These are phyloP conservation scores for Amblyopsis rosae DNA, from an alignment of 2,113 vertebrate species.

Conservation along the genomic window DNA sequence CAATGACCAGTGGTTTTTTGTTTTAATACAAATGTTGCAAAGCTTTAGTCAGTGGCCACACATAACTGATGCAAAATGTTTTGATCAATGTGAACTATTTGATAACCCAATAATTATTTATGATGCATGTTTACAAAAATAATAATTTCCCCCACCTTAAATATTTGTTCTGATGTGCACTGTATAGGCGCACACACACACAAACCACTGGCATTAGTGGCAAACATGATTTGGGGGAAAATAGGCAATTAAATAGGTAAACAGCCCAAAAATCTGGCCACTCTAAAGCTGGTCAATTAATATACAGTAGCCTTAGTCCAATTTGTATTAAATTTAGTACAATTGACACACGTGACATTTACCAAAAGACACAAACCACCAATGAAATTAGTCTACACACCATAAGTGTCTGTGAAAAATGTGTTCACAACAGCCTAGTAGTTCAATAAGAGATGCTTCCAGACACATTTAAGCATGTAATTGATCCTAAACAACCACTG, in stretches of 20 bases:
- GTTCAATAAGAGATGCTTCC: conserved; percentile 11
- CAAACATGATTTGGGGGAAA: conserved; percentile 21
- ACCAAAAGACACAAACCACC: conserved; percentile 39
- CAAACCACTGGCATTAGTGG: conserved; percentile 8
- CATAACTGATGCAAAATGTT: neutral
- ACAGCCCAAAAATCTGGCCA: conserved; percentile 3
- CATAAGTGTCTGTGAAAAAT: conserved; percentile 54
- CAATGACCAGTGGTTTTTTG: conserved; percentile 8
- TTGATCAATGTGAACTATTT: neutral
- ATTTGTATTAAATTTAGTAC: conserved; percentile 41
- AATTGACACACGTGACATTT: conserved; percentile 10
- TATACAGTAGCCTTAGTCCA: neutral
- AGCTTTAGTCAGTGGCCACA: conserved; percentile 9
- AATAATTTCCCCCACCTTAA: conserved; percentile 14
- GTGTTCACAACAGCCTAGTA: conserved; percentile 25
- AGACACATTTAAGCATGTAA: conserved; percentile 18
- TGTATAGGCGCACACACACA: conserved; percentile 5
- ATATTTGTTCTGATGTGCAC: neutral
- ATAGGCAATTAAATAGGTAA: conserved; percentile 25
- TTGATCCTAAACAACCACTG: neutral
- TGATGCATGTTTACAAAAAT: neutral
- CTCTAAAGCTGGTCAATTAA: neutral
- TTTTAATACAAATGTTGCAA: neutral
- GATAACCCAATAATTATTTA: conserved; percentile 7
- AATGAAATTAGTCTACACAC: conserved; percentile 30